Percentiles rank a stretch among this genome's conserved stretches.
Conservation (phyloP, 1,140 invertebrate genomes). For the Centruroides vittatus region DNA sequence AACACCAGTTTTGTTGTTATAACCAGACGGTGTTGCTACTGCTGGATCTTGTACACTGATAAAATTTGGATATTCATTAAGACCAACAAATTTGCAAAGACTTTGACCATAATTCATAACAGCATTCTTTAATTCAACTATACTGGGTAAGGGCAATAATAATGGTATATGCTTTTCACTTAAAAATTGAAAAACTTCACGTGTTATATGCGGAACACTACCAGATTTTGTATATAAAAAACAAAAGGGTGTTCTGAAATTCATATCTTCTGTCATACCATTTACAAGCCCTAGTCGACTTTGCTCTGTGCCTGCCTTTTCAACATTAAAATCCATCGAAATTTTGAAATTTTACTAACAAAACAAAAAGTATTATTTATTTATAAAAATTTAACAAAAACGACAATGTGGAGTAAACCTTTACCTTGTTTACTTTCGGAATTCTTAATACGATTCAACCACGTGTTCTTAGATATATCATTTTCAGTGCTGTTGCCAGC, state of each 20-base stretch:
- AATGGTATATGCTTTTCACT: conserved; percentile 2
- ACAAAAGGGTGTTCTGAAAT: conserved; percentile 14
- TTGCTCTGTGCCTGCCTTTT: too few species aligned
- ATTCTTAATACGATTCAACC: too few species aligned
- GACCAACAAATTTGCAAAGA: conserved; percentile 12
- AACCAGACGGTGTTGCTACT: conserved; percentile 40
- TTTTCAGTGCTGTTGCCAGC: too few species aligned
- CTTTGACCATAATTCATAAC: conserved; percentile 9
- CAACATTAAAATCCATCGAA: too few species aligned
- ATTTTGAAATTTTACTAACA: too few species aligned
- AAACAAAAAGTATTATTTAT: too few species aligned
- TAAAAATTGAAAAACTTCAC: conserved; percentile 7
- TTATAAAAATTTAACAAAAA: too few species aligned
- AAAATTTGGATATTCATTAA: conserved; percentile 10
- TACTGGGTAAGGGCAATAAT: conserved; percentile 11
- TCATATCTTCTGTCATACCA: too few species aligned
- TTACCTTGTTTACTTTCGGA: too few species aligned
- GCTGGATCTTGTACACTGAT: conserved; percentile 49
- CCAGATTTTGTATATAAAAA: conserved; percentile 17
- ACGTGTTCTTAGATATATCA: too few species aligned
- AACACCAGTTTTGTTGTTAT: conserved; percentile 46
- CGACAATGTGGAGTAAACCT: too few species aligned
- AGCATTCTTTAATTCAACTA: conserved; percentile 11
- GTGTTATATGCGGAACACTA: conserved; percentile 17
- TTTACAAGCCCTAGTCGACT: too few species aligned